A percentile compares a stretch with the other conserved stretches of the same genome.
phyloP scores from a whole-genome alignment of 2,113 vertebrate genomes.

The Apodemus sylvaticus region DNA sequence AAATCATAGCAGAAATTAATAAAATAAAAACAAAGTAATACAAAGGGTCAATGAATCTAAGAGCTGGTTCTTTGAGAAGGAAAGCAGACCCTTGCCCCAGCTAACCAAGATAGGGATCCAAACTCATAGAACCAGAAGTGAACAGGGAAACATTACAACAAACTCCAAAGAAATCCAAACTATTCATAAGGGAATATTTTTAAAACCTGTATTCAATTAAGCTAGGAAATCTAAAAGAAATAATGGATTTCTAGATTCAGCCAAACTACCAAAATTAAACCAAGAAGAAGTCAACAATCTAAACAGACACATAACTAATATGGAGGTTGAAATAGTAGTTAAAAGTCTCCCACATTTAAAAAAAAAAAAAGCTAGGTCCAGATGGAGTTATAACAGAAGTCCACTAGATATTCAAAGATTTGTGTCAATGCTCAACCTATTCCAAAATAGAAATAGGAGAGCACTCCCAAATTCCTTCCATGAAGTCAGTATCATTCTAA shows the following conservation, averaged over 20 bases:
- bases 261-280: not conserved
- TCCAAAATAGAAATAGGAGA: not conserved
- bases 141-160: not conserved
- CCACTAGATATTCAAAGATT: not conserved
- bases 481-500: not conserved
- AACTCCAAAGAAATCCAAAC: not conserved
- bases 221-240: not conserved
- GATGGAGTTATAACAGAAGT: not conserved
- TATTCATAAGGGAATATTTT: not conserved
- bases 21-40: not conserved
- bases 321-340: not conserved
- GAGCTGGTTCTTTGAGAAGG: not conserved
- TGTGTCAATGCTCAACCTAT: not conserved
- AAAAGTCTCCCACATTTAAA: not conserved
- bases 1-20: not conserved
- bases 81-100: not conserved
- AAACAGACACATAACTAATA: not conserved
- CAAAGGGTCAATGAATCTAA: not conserved
- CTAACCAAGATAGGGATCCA: not conserved
- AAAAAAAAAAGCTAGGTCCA: not conserved
- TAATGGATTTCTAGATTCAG: not conserved
- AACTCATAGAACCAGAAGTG: not conserved
- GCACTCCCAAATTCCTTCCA: not conserved
- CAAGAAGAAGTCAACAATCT: not conserved
- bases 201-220: not conserved